phyloP scores from a whole-genome alignment of 2,797 vertebrate species.

The Sciurus vulgaris region DNA sequence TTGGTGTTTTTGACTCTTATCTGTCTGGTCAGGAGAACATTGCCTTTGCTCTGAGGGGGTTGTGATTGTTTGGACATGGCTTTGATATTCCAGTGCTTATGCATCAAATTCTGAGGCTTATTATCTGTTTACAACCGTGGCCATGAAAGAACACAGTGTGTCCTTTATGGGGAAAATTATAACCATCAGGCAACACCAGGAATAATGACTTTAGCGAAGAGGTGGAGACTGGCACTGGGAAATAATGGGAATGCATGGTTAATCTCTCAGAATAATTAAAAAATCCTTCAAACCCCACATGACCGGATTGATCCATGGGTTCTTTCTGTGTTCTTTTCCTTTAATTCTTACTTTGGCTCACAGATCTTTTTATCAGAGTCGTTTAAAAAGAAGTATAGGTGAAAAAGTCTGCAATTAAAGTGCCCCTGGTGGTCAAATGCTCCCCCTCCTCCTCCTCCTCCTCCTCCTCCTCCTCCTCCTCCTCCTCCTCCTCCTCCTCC shows the following conservation, averaged over 20 bases:
- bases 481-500: background rate
- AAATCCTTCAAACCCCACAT: background rate
- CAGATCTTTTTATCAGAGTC: background rate
- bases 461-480: background rate
- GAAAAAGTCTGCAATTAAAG: background rate
- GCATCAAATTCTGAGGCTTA: background rate
- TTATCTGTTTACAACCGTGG: background rate
- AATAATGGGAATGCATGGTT: background rate
- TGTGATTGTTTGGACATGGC: background rate
- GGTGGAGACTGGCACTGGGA: background rate
- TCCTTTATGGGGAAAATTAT: background rate
- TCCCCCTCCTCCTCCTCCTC: too few species aligned
- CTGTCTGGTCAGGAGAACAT: background rate
- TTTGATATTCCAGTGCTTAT: background rate
- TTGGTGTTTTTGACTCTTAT: background rate
- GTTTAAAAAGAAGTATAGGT: background rate
- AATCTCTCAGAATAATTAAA: background rate
- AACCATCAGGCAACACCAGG: background rate
- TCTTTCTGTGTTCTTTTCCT: background rate
- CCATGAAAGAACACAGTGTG: background rate
- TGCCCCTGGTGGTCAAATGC: background rate
- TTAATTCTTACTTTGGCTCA: background rate
- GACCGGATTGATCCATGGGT: background rate
- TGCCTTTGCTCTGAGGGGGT: background rate
- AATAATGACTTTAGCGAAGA: background rate